Base-by-base conservation (phyloP, 2,888 invertebrate species). In the Agrotis puta region DNA sequence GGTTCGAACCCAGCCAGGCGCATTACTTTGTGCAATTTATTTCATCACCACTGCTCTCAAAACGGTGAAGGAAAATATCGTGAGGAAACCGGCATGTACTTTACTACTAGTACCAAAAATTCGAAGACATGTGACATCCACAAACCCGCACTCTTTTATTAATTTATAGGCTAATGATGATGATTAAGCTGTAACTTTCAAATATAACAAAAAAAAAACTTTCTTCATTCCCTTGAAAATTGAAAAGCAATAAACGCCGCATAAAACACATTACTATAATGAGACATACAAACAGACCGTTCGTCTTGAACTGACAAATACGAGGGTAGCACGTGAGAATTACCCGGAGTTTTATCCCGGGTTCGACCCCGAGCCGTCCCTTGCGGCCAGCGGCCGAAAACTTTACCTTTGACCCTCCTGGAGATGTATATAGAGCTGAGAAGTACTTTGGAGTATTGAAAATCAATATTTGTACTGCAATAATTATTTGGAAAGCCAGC, bases 271-370 rank as follows among this genome's bases (percentile, higher is more conserved):
- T 86, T 81, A 79, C 74, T 63, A 5, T 77, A 79, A 85, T 85
- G 82, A 85, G 76, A 79, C 69, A 27, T 33, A 76, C 69, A 74
- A 83, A 81, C 75, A 79, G 75, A 84, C 76, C 72, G 68, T 81
- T 76, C 61, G 70, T 64, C 62, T 61, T 33, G 66, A 50, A 87
- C 89, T 92, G 93, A 93, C 92, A 94, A 95, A 94, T 92, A 90
- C 87, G 89, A 88, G 85, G 90, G 90, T 91, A 84, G 92, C 92
- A 95, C 92, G 95, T 96, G 96, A 90, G 93, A 96, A 96, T 96
- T 95, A 94, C 95, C 90, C 90, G 91, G 92, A 95, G 94, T 95
- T 96, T 96, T 96, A 96, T 94, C 94, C 94, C 86, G 90, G 91
- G 88, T 88, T 89, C 89, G 90, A 91, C 91, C 91, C 89, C 88